phyloP scores from a whole-genome alignment of 2,888 invertebrate genomes.

The Eulithis prunata region DNA sequence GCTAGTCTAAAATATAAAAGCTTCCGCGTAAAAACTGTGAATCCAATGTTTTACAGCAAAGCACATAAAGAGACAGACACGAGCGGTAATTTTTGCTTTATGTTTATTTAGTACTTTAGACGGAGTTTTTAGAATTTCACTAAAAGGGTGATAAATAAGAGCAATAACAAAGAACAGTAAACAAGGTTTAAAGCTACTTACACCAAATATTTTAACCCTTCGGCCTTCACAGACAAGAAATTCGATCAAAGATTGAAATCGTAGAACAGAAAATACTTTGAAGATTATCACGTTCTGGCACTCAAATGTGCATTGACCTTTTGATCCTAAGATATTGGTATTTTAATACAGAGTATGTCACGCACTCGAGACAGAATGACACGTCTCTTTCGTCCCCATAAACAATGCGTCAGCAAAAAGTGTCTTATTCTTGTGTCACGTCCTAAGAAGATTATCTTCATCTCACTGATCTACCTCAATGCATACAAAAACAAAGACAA shows the following conservation, averaged over 20 bases:
- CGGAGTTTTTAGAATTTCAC: neutral
- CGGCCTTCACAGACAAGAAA: neutral
- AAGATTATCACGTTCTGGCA: slow-evolving; percentile 14
- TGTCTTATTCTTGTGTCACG: slow-evolving; percentile 69
- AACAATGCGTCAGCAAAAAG: slow-evolving; percentile 76
- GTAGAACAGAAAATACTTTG: slow-evolving; percentile 2
- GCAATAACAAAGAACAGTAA: slow-evolving; percentile 4
- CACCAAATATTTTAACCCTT: neutral
- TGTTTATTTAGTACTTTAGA: slow-evolving; percentile 13
- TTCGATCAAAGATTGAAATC: slow-evolving; percentile 5
- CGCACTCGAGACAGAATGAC: slow-evolving; percentile 43
- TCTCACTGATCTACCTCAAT: slow-evolving; percentile 66
- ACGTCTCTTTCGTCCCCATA: slow-evolving; percentile 53
- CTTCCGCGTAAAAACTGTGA: slow-evolving; percentile 30
- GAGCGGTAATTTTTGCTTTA: slow-evolving; percentile 15
- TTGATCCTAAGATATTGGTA: slow-evolving; percentile 18
- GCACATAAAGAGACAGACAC: slow-evolving; percentile 14
- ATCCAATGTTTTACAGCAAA: slow-evolving; percentile 23
- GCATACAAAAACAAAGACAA: slow-evolving; percentile 59
- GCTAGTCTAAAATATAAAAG: slow-evolving; percentile 38
- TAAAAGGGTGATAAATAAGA: slow-evolving; percentile 14
- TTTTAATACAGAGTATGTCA: slow-evolving; percentile 44
- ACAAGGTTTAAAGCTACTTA: neutral
- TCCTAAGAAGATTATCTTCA: slow-evolving; percentile 67
- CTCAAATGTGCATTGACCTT: slow-evolving; percentile 18